phyloP scores from a whole-genome alignment of 2,888 invertebrate genomes.

The Odontocerum albicorne region DNA sequence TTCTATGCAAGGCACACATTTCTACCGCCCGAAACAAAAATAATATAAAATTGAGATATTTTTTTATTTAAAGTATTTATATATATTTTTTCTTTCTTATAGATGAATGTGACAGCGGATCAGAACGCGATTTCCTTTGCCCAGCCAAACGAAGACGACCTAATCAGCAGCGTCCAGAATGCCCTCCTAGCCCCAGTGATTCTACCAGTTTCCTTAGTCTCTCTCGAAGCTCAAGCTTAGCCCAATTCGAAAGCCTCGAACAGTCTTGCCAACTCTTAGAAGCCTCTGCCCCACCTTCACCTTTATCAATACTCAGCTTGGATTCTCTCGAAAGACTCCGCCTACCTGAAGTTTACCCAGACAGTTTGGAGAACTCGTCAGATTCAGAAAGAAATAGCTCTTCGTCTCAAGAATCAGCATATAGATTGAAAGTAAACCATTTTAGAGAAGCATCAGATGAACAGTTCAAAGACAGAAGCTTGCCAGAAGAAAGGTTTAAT shows the following conservation, averaged over 20 bases:
- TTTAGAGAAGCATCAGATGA: conserved; percentile 17
- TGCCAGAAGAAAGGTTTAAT: conserved; percentile 38
- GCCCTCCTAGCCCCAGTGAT: conserved; percentile 43
- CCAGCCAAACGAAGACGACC: conserved; percentile 73
- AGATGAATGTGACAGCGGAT: conserved; percentile 64
- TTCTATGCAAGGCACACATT: no score
- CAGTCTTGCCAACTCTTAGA: conserved; percentile 54
- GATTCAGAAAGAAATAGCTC: conserved; percentile 32
- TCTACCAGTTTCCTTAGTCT: conserved; percentile 58
- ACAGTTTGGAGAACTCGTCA: conserved; percentile 50
- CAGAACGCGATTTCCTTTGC: conserved; percentile 74
- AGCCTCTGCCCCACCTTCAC: conserved; percentile 46
- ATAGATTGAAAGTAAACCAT: conserved; percentile 15
- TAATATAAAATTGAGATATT: no score
- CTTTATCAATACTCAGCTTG: conserved; percentile 55
- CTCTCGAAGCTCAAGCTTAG: conserved; percentile 77
- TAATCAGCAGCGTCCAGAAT: conserved; percentile 49
- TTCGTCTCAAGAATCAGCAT: conserved; percentile 33
- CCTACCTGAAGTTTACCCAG: conserved; percentile 47
- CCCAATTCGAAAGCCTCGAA: conserved; percentile 84
- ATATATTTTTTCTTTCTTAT: conserved; percentile 16
- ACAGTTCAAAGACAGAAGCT: conserved; percentile 29
- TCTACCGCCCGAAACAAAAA: no score
- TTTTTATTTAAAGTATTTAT: no score
- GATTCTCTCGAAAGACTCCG: conserved; percentile 52